These are phyloP conservation scores for Ectemnius continuus DNA, from an alignment of 2,888 invertebrate species.

Conservation along the genomic window DNA sequence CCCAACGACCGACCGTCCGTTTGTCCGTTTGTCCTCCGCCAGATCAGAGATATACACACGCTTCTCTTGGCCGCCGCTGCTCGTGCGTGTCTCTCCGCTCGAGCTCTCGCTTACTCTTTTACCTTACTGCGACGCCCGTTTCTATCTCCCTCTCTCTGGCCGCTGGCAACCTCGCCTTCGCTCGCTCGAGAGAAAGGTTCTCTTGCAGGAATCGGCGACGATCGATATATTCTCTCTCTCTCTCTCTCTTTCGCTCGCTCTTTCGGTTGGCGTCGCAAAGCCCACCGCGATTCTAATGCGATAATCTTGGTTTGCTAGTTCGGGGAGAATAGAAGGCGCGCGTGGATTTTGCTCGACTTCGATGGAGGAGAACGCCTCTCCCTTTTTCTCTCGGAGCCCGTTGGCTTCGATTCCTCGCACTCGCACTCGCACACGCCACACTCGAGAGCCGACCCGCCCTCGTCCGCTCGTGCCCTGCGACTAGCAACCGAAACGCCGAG, in stretches of 20 bases:
- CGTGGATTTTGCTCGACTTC: too few relatives aligned
- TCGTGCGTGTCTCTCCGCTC: too few relatives aligned
- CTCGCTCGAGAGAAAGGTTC: too few relatives aligned
- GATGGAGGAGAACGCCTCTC: background rate
- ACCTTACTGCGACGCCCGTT: background rate
- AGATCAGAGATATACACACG: constrained; percentile 23
- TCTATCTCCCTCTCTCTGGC: constrained; percentile 19
- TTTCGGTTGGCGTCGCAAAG: too few relatives aligned
- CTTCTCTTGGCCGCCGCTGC: constrained; percentile 14
- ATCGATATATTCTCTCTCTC: constrained; percentile 10
- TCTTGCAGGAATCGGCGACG: too few relatives aligned
- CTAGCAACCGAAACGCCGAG: constrained; percentile 42
- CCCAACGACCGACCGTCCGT: too few relatives aligned
- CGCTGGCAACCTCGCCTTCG: too few relatives aligned
- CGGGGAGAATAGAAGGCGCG: too few relatives aligned
- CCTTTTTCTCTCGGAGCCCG: too few relatives aligned
- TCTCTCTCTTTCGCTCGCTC: constrained; percentile 14
- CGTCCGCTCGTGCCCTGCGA: constrained; percentile 60
- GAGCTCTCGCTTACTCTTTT: too few relatives aligned
- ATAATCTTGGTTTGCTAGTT: too few relatives aligned
- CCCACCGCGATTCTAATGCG: too few relatives aligned
- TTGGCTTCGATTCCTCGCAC: constrained; percentile 12
- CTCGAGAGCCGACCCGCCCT: constrained; percentile 17
- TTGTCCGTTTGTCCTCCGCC: background rate
- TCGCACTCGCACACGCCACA: constrained; percentile 27